phyloP scores from a whole-genome alignment of 1,140 invertebrate genomes.

The Zaprionus capensis region DNA sequence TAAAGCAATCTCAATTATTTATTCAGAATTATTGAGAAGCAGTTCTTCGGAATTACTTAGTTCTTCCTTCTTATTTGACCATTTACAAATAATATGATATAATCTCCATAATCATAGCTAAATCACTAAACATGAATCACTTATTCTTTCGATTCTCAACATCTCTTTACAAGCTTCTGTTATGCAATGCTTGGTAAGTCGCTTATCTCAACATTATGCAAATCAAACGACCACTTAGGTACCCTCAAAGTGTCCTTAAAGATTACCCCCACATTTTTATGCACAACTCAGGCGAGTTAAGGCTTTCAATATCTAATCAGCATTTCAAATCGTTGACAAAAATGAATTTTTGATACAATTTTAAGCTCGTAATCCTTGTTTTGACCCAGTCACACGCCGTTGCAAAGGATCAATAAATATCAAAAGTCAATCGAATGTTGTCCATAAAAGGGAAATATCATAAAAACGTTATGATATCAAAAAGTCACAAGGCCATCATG shows the following conservation, averaged over 20 bases:
- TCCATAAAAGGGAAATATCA: slow-evolving; percentile 42
- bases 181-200: slow-evolving; percentile 4
- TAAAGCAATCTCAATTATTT: too few species aligned
- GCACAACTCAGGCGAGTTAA: slow-evolving; percentile 34
- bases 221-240: slow-evolving; percentile 39
- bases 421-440: slow-evolving; percentile 59
- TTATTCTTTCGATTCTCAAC: neutral
- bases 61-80: too few species aligned
- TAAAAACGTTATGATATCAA: slow-evolving; percentile 37
- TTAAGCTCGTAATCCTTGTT: slow-evolving; percentile 39
- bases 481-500: slow-evolving; percentile 1
- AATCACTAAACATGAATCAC: neutral
- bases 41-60: too few species aligned
- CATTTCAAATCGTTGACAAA: slow-evolving; percentile 50
- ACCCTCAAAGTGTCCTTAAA: slow-evolving; percentile 24
- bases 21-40: too few species aligned
- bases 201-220: slow-evolving; percentile 34
- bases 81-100: too few species aligned
- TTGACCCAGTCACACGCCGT: slow-evolving; percentile 44
- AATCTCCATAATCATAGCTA: neutral
- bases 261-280: slow-evolving; percentile 61
- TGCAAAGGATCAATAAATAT: slow-evolving; percentile 63
- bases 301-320: slow-evolving; percentile 64
- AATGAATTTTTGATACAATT: slow-evolving; percentile 54
- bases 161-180: neutral